These are phyloP conservation scores for Taphrorychus bicolor DNA, from an alignment of 2,888 invertebrate genomes.

Conservation along the genomic window DNA sequence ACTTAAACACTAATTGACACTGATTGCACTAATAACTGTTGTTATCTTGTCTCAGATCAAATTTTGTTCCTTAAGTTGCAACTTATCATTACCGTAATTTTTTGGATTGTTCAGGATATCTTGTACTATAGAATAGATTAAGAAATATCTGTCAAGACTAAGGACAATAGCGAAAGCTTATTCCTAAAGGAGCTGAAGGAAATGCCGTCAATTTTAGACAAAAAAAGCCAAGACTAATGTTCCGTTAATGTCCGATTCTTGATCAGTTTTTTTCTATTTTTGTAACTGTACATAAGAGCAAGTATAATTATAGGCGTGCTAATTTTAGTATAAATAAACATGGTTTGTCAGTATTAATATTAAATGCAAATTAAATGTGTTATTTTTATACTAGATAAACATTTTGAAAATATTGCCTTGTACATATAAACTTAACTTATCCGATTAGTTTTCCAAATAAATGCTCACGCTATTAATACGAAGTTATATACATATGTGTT, in stretches of 20 bases:
- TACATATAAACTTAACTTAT: neutral
- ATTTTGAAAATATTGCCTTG: constrained; percentile 29
- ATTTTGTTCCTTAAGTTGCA: too few species aligned
- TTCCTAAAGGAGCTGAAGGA: too few species aligned
- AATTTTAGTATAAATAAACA: constrained; percentile 42
- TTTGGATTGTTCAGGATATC: neutral
- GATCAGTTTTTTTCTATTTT: constrained; percentile 46
- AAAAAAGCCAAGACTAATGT: neutral
- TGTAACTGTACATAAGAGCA: constrained; percentile 47
- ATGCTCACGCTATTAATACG: neutral
- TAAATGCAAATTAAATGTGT: constrained; percentile 46
- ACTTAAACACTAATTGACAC: too few species aligned
- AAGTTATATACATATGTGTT: constrained; percentile 18
- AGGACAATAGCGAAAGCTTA: neutral
- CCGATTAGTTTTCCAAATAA: neutral
- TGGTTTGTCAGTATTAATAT: constrained; percentile 44
- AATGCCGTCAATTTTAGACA: neutral
- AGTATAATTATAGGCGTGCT: constrained; percentile 45
- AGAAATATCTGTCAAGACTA: neutral
- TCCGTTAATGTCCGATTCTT: neutral
- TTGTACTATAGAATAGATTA: constrained; percentile 1
- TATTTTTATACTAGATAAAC: constrained; percentile 46
- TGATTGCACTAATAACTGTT: too few species aligned
- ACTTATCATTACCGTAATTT: too few species aligned
- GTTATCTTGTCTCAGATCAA: too few species aligned